Percentiles rank a stretch among this genome's conserved stretches.
phyloP scores from a whole-genome alignment of 2,888 invertebrate species.

The Chrysolina americana region DNA sequence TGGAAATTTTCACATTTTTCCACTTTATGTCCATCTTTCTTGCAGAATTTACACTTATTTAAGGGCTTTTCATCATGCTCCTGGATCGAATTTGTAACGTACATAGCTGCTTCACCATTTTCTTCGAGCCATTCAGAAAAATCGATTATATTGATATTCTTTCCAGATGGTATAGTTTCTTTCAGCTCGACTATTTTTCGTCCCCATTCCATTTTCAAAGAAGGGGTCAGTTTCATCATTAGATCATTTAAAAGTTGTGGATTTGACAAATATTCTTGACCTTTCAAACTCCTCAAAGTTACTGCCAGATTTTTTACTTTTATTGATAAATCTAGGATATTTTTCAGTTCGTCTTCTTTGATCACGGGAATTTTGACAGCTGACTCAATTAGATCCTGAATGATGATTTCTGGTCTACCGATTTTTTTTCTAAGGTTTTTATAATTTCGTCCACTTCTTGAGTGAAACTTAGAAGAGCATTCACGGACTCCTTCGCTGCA shows the following conservation, averaged over 20 bases:
- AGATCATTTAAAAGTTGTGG: constrained; percentile 20
- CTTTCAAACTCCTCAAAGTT: constrained; percentile 21
- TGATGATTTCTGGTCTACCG: constrained; percentile 26
- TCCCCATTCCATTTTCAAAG: neutral
- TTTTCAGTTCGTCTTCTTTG: constrained; percentile 6
- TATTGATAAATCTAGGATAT: neutral
- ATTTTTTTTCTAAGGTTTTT: neutral
- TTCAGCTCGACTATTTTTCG: constrained; percentile 2
- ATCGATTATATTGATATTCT: constrained; percentile 2
- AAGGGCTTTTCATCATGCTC: constrained; percentile 3
- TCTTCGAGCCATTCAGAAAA: constrained; percentile 20
- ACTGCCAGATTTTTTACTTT: constrained; percentile 20
- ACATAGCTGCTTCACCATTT: neutral
- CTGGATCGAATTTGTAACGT: neutral
- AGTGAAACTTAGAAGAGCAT: constrained; percentile 18
- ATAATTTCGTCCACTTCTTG: constrained; percentile 16
- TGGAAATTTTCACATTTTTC: constrained; percentile 19
- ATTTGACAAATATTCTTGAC: constrained; percentile 17
- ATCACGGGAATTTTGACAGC: neutral
- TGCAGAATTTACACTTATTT: constrained; percentile 3
- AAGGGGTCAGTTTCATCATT: neutral
- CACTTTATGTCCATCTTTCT: constrained; percentile 1
- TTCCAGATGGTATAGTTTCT: no score
- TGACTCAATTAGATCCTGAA: constrained; percentile 19
- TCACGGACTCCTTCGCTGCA: constrained; percentile 7